Conservation (phyloP, 2,888 invertebrate species). For the Chloroclystis v-ata region DNA sequence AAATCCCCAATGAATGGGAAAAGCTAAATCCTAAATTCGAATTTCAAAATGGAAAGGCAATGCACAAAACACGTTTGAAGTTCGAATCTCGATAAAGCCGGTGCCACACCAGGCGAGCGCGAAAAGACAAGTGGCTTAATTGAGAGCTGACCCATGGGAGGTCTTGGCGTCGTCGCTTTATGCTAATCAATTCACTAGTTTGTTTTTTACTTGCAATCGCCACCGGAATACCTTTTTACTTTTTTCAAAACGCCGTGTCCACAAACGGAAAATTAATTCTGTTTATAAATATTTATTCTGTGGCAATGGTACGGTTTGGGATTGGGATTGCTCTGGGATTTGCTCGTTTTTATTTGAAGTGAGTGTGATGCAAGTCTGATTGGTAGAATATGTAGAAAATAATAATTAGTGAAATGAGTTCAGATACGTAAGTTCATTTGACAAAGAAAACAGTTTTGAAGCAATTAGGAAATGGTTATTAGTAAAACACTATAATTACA, state of each 20-base stretch:
- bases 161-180: slow-evolving; percentile 64
- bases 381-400: too few species aligned
- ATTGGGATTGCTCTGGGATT: slow-evolving; percentile 1
- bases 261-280: slow-evolving; percentile 30
- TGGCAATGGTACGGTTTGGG: slow-evolving; percentile 31
- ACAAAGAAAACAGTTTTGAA: too few species aligned
- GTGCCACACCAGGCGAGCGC: slow-evolving; percentile 60
- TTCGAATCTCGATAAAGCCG: slow-evolving; percentile 60
- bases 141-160: slow-evolving; percentile 68
- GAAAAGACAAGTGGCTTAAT: slow-evolving; percentile 76
- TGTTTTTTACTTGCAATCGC: slow-evolving; percentile 68
- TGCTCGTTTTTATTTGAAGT: too few species aligned
- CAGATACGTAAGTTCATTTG: too few species aligned
- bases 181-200: slow-evolving; percentile 75
- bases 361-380: too few species aligned
- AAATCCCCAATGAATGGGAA: not conserved
- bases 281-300: slow-evolving; percentile 33
- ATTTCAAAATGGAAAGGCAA: slow-evolving; percentile 25
- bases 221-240: slow-evolving; percentile 50
- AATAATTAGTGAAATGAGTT: too few species aligned
- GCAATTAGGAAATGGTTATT: too few species aligned
- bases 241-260: slow-evolving; percentile 48
- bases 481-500: too few species aligned
- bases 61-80: slow-evolving; percentile 51
- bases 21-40: not conserved